Evolutionary conservation across 1,140 invertebrate genomes (phyloP).

Genomic region (Hypothenemus hampei): DNA sequence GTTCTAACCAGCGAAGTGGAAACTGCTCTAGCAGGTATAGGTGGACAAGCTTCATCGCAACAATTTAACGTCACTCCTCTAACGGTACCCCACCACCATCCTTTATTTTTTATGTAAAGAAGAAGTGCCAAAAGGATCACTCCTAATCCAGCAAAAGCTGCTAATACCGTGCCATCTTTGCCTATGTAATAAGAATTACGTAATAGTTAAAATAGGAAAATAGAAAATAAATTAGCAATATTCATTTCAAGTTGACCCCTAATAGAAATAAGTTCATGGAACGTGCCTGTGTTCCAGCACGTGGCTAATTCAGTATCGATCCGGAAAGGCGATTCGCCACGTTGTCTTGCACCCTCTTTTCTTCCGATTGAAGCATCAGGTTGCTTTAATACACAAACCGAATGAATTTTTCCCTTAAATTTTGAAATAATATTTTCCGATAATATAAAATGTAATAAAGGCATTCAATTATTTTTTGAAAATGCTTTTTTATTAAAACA

Average conservation of each 20-base stretch:
- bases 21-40: constrained; percentile 47
- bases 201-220: too few species aligned
- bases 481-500: too few species aligned
- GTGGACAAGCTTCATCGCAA: constrained; percentile 53
- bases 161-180: constrained; percentile 71
- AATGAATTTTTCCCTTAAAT: neutral
- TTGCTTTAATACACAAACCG: constrained; percentile 9
- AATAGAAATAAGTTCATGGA: too few species aligned
- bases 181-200: constrained; percentile 52
- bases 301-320: constrained; percentile 27
- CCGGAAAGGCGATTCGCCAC: constrained; percentile 1
- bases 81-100: constrained; percentile 63
- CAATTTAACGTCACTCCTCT: constrained; percentile 50
- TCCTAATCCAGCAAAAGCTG: constrained; percentile 68
- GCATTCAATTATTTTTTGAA: too few species aligned
- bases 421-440: too few species aligned
- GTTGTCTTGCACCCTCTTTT: constrained; percentile 13
- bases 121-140: constrained; percentile 72
- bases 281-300: too few species aligned
- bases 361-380: constrained; percentile 33
- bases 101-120: constrained; percentile 73
- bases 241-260: too few species aligned
- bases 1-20: constrained; percentile 46
- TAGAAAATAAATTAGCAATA: too few species aligned
- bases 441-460: too few species aligned